Conservation (phyloP, 2,797 vertebrate genomes). For the Lepus oiostolus region DNA sequence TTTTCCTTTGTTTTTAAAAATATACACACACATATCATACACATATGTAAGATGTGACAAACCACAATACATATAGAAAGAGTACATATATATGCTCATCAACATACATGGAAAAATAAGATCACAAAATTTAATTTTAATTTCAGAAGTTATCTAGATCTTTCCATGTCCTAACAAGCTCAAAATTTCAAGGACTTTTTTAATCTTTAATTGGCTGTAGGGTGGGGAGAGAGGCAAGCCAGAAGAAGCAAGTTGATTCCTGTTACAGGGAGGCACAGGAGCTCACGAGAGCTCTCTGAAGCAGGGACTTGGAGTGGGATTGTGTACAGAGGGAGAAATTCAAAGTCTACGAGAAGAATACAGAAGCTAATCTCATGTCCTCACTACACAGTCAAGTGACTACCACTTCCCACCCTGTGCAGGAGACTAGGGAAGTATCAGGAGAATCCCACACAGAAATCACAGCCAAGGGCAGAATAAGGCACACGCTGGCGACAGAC, state of each 20-base stretch:
- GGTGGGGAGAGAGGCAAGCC: not conserved
- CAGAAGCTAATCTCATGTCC: not conserved
- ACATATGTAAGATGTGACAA: not conserved
- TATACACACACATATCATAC: not conserved
- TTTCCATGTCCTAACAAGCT: constrained; percentile 20
- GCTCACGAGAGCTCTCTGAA: constrained; percentile 9
- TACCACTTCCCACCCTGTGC: not conserved
- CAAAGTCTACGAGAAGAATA: not conserved
- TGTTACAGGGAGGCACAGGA: not conserved
- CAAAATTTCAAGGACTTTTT: not conserved
- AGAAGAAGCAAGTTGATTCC: constrained; percentile 55
- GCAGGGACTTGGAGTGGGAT: not conserved
- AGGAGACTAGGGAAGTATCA: not conserved
- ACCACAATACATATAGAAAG: not conserved
- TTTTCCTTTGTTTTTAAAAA: constrained; percentile 15
- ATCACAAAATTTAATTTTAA: constrained; percentile 37
- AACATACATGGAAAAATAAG: not conserved
- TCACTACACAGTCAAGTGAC: not conserved
- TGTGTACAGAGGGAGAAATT: not conserved
- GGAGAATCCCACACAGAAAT: not conserved
- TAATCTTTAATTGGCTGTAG: constrained; percentile 48
- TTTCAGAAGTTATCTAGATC: constrained; percentile 5
- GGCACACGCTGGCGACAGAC: not conserved
- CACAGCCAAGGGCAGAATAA: not conserved
- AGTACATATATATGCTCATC: not conserved